Conservation (phyloP, 2,888 invertebrate species). For the Antitype chi region DNA sequence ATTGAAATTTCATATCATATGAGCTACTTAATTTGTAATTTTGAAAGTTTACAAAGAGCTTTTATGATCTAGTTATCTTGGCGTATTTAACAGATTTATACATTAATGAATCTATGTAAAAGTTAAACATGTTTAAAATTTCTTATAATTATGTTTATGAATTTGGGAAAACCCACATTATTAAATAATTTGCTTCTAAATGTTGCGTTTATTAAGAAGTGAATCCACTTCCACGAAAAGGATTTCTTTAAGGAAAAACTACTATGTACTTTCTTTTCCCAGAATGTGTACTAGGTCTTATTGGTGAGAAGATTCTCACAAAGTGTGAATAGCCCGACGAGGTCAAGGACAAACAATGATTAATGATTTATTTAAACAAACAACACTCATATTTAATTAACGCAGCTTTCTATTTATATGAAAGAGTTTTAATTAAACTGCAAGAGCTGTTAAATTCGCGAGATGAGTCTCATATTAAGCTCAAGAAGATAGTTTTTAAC, state of each 20-base stretch:
- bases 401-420: slow-evolving; percentile 11
- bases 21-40: not conserved
- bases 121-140: too few species aligned
- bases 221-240: not conserved
- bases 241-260: slow-evolving; percentile 12
- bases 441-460: not conserved
- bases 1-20: not conserved
- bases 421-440: not conserved
- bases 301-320: slow-evolving; percentile 32
- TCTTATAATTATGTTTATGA: not conserved
- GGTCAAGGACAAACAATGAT: slow-evolving; percentile 48
- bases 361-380: slow-evolving; percentile 12
- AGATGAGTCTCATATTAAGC: slow-evolving; percentile 2
- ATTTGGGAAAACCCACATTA: not conserved
- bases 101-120: not conserved
- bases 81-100: not conserved
- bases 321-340: not conserved
- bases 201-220: not conserved
- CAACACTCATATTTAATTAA: not conserved
- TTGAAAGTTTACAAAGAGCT: not conserved
- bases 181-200: not conserved
- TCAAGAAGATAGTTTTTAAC: not conserved
- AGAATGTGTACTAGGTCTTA: not conserved
- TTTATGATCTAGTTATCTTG: not conserved
- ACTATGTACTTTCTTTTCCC: slow-evolving; percentile 37